Evolutionary conservation across 1,140 invertebrate genomes (phyloP), one percentile per base, ranked within the genome.

Genomic region (Contarinia nasturtii): DNA sequence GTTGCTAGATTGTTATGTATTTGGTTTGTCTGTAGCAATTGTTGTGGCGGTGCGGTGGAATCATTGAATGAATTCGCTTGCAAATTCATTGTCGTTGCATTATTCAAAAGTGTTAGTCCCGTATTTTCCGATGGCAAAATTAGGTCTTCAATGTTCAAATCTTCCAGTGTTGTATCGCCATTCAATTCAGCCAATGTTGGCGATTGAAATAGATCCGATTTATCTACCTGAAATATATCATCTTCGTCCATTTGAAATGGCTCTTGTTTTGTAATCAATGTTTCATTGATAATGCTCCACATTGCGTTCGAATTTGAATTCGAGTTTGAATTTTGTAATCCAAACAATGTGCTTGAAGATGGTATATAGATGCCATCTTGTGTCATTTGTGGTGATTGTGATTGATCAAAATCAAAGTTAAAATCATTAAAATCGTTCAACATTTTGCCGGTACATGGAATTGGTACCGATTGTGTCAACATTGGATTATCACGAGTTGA

Each of bases 221-320:
- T 86, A 59, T 90, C 85, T 37, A 88, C 82, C 70, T 87, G 84
- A 58, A 88, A 87, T 52, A 89, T 86, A 58, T 88, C 85, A 59
- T 89, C 84, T 55, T 88, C 84, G 54, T 87, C 83, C 73, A 85
- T 80, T 61, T 76, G 80, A 43, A 80, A 76, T 4, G 74, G 64
- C 54, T 78, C 76, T 45, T 68, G 67, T 67, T 76, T 79, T 42
- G 71, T 58, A 46, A 58, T 52, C 49, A 63, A 63, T 48, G 60
- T 56, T 53, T 53, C 60, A 49, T 57, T 57, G 33, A 63, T 63
- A 46, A 60, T 61, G 45, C 60, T 63, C 61, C 61, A 63, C 60
- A 63, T 63, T 45, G 60, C 53, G 52, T 57, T 62, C 47, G 61
- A 61, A 49, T 60, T 57, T 40, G 55, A 51, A 8, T 55, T 54